Conservation (phyloP, 2,797 vertebrate genomes). For the Cheirogaleus major region DNA sequence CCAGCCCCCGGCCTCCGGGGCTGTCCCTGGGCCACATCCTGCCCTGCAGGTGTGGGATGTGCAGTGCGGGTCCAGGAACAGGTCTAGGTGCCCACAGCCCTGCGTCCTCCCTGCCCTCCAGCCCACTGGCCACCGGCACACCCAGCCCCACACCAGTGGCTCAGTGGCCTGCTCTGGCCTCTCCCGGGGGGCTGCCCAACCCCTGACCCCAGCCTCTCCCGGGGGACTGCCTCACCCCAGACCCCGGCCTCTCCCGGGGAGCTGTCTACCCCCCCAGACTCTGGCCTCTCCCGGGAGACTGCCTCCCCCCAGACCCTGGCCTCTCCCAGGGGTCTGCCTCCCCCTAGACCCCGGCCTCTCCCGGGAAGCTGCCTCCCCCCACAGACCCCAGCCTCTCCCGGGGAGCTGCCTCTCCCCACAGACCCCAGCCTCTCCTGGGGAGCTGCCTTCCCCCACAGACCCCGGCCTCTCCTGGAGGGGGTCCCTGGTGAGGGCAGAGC, state of each 20-base stretch:
- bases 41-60: background rate
- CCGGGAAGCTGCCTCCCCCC: too few species aligned
- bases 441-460: background rate
- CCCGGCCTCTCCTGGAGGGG: background rate
- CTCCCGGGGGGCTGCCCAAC: too few species aligned
- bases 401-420: too few species aligned
- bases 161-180: fast-evolving
- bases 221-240: too few species aligned
- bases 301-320: too few species aligned
- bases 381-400: too few species aligned
- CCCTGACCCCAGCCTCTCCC: background rate
- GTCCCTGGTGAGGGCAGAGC: background rate
- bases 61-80: background rate
- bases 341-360: too few species aligned
- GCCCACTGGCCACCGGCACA: fast-evolving
- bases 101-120: background rate
- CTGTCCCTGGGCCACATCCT: fast-evolving
- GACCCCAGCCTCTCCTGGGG: background rate
- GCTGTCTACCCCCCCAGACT: too few species aligned
- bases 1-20: background rate
- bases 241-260: background rate
- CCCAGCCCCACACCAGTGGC: background rate
- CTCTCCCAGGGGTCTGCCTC: too few species aligned
- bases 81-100: background rate
- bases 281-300: too few species aligned